phyloP scores from a whole-genome alignment of 2,888 invertebrate genomes.

The Campopleginae sp. region DNA sequence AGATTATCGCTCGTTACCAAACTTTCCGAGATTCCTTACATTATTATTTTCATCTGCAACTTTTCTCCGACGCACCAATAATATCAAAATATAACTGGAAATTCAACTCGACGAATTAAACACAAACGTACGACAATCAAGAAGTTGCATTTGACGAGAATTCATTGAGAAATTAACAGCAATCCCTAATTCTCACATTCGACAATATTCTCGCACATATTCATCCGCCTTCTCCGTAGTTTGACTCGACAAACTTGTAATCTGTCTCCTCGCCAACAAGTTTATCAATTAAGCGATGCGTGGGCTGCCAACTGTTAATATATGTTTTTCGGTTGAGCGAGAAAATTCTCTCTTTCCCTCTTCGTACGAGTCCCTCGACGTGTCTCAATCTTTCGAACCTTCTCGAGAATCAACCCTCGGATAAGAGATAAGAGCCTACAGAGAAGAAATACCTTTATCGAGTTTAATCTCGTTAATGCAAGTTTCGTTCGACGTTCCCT shows the following conservation, averaged over 20 bases:
- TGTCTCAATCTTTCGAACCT: background rate
- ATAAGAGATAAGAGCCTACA: slow-evolving; percentile 52
- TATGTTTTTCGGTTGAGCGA: slow-evolving; percentile 14
- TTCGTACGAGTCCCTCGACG: background rate
- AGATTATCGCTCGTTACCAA: slow-evolving; percentile 56
- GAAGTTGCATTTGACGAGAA: slow-evolving; percentile 5
- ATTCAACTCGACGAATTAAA: background rate
- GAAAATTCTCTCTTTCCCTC: slow-evolving; percentile 21
- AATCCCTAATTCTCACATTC: slow-evolving; percentile 23
- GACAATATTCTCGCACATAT: background rate
- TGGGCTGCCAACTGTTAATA: slow-evolving; percentile 9
- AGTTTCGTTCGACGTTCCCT: slow-evolving; percentile 56
- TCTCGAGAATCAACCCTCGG: slow-evolving; percentile 33
- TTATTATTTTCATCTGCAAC: background rate
- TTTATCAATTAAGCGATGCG: slow-evolving; percentile 53
- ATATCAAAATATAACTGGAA: background rate
- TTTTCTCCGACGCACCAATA: background rate
- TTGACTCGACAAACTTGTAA: slow-evolving; percentile 35
- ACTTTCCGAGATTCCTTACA: slow-evolving; percentile 9
- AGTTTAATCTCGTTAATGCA: slow-evolving; percentile 59
- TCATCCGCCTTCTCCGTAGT: slow-evolving; percentile 33
- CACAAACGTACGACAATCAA: background rate
- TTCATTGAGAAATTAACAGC: background rate
- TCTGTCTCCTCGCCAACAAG: slow-evolving; percentile 18
- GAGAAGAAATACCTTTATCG: slow-evolving; percentile 58